phyloP scores from a whole-genome alignment of 2,113 vertebrate species.

The Acrocephalus arundinaceus region DNA sequence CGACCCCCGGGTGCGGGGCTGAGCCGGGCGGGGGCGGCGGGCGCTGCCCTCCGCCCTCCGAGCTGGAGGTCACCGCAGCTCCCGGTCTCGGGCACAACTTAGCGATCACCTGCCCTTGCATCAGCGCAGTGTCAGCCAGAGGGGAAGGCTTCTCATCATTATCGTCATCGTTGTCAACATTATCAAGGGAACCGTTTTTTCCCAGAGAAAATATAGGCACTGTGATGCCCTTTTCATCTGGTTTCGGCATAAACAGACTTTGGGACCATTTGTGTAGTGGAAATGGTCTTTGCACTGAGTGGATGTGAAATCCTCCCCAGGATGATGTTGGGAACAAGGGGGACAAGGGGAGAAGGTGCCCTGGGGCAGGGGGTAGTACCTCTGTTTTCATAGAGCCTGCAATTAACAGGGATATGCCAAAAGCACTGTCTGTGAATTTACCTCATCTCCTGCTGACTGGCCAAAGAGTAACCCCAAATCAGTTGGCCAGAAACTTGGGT shows the following conservation, averaged over 20 bases:
- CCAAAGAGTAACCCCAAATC: neutral
- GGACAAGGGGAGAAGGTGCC: neutral
- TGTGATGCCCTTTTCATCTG: neutral
- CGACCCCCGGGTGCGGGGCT: neutral
- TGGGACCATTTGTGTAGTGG: fast-evolving
- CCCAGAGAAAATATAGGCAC: fast-evolving
- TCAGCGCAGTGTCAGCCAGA: neutral
- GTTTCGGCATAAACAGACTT: neutral
- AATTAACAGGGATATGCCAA: neutral
- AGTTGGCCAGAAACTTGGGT: neutral
- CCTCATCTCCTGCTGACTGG: fast-evolving
- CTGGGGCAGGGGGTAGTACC: neutral
- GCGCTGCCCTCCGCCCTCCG: neutral
- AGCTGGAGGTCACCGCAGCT: neutral
- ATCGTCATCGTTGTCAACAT: neutral
- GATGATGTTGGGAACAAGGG: neutral
- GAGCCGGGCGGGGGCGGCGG: neutral
- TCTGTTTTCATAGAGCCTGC: neutral
- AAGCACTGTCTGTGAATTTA: fast-evolving
- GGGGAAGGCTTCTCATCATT: neutral
- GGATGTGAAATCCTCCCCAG: neutral
- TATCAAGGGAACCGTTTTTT: neutral
- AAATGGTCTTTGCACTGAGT: neutral
- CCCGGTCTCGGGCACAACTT: fast-evolving
- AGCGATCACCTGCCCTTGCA: neutral